Evolutionary conservation across 2,888 invertebrate genomes (phyloP).

Genomic region (Nephrotoma appendiculata): DNA sequence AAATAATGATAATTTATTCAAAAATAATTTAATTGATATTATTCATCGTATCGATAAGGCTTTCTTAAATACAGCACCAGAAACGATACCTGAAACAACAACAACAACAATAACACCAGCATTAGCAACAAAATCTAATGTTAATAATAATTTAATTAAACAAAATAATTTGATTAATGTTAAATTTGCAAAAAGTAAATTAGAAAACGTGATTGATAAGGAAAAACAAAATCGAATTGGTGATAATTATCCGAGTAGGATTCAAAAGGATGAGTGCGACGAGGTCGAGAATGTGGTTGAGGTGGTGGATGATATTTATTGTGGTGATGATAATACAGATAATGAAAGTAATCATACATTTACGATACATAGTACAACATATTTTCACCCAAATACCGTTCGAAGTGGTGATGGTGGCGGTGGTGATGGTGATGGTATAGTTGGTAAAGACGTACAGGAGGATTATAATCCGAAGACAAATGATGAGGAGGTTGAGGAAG

Average conservation of each 20-base stretch:
- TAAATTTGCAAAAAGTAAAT: not conserved
- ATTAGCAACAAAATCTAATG: not conserved
- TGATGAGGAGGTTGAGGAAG: not conserved
- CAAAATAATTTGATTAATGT: not conserved
- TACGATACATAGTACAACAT: not conserved
- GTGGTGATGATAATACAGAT: not conserved
- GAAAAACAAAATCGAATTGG: not conserved
- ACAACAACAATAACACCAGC: not conserved
- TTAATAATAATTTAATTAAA: not conserved
- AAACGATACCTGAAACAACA: not conserved
- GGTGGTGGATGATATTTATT: not conserved
- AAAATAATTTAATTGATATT: not conserved
- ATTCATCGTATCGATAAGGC: constrained; percentile 1
- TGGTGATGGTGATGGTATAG: not conserved
- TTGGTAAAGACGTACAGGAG: not conserved
- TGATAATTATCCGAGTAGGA: not conserved
- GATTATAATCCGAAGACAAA: not conserved
- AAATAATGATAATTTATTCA: not conserved
- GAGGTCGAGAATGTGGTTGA: not conserved
- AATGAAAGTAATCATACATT: not conserved
- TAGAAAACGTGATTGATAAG: not conserved
- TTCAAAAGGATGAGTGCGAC: not conserved
- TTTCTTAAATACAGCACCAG: not conserved
- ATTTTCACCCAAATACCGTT: not conserved
- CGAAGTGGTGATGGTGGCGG: not conserved